phyloP scores from a whole-genome alignment of 2,888 invertebrate species.

The Perithous albicinctus region DNA sequence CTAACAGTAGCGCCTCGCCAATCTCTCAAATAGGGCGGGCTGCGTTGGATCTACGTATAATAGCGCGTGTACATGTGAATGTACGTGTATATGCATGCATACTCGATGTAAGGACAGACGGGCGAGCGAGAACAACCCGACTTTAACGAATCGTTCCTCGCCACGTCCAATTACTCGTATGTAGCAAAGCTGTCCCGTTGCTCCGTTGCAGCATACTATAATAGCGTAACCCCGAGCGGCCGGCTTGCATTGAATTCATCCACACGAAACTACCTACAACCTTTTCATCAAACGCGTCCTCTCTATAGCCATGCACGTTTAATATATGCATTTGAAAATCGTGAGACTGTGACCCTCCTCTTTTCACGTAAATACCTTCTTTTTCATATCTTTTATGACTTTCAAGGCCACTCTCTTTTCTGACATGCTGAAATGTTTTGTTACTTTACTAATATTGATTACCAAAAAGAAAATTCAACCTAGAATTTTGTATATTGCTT shows the following conservation, averaged over 20 bases:
- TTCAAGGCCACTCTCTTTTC: not conserved
- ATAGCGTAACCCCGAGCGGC: not conserved
- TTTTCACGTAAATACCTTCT: not conserved
- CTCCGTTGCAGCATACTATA: constrained; percentile 29
- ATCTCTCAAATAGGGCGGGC: constrained; percentile 32
- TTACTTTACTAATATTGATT: too few relatives aligned
- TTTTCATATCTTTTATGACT: not conserved
- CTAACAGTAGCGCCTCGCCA: constrained; percentile 31
- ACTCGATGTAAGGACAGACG: constrained; percentile 21
- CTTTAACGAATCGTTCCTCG: constrained; percentile 42
- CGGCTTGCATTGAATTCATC: constrained; percentile 3
- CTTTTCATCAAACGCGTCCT: constrained; percentile 22
- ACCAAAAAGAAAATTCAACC: too few relatives aligned
- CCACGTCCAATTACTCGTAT: constrained; percentile 43
- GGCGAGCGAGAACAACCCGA: constrained; percentile 14
- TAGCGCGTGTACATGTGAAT: not conserved
- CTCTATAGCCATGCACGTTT: not conserved
- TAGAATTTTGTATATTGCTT: too few relatives aligned
- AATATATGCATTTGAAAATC: constrained; percentile 4
- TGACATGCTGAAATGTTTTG: not conserved
- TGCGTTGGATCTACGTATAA: not conserved
- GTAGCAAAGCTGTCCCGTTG: constrained; percentile 38
- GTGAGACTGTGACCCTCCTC: not conserved
- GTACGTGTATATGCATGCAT: not conserved
- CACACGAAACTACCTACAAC: constrained; percentile 11